These are phyloP conservation scores for Sebastolobus altivelis DNA, from an alignment of 2,797 vertebrate genomes.

Conservation along the genomic window DNA sequence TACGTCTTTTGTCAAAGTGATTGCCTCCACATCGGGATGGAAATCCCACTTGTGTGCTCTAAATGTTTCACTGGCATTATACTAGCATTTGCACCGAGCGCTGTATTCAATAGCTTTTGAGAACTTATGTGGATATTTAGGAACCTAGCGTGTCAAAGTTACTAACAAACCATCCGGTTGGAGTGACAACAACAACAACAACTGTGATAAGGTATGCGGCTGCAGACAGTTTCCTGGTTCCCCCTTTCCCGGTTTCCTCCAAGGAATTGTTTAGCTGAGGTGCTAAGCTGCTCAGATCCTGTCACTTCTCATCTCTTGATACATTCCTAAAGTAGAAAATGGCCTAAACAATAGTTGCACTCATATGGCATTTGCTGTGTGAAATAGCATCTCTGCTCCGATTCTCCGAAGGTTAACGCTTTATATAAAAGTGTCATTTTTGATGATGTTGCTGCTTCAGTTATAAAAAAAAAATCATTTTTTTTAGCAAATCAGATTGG, in stretches of 20 bases:
- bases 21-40: too few species aligned
- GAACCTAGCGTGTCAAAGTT: slow-evolving; percentile 36
- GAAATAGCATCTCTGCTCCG: background rate
- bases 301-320: background rate
- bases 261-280: slow-evolving; percentile 18
- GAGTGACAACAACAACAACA: slow-evolving; percentile 9
- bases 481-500: slow-evolving; percentile 1
- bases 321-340: background rate
- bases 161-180: slow-evolving; percentile 2
- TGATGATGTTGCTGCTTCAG: background rate
- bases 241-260: slow-evolving; percentile 14
- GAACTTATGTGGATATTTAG: slow-evolving; percentile 15
- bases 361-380: background rate
- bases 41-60: background rate
- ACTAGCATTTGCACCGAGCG: background rate
- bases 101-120: slow-evolving; percentile 16
- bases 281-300: background rate
- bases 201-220: slow-evolving; percentile 28
- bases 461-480: background rate
- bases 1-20: too few species aligned
- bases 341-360: background rate
- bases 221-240: slow-evolving; percentile 55
- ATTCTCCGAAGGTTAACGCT: background rate
- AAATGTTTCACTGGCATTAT: background rate
- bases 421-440: background rate